These are phyloP conservation scores for Tribolium castaneum DNA, from an alignment of 1,140 invertebrate genomes.

Conservation along the genomic window DNA sequence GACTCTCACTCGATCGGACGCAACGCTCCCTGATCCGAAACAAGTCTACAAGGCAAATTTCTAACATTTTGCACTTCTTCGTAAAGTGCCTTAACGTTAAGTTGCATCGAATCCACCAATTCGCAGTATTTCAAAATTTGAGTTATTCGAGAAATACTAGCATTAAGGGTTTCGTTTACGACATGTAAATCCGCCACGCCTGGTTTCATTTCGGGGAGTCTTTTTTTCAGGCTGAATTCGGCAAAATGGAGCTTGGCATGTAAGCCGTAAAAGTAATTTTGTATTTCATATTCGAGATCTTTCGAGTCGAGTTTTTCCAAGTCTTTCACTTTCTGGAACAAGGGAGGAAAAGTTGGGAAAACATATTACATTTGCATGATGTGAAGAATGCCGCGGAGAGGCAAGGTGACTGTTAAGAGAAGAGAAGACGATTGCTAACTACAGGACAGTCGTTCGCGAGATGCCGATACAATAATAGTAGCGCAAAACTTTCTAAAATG, in stretches of 20 bases:
- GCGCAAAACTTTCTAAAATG: conserved; percentile 49
- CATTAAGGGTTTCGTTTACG: neutral
- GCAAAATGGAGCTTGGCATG: conserved; percentile 46
- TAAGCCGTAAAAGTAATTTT: conserved; percentile 46
- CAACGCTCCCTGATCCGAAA: conserved; percentile 44
- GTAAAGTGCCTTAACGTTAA: conserved; percentile 48
- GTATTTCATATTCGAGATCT: conserved; percentile 38
- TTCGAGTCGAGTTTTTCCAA: conserved; percentile 23
- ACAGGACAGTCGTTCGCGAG: conserved; percentile 46
- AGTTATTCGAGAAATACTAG: neutral
- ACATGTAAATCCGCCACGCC: neutral
- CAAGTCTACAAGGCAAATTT: conserved; percentile 42
- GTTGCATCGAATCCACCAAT: conserved; percentile 32
- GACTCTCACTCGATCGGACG: conserved; percentile 39
- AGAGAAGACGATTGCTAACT: conserved; percentile 25
- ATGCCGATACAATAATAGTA: conserved; percentile 49
- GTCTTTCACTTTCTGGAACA: conserved; percentile 43
- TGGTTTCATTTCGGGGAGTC: neutral
- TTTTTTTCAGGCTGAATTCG: conserved; percentile 44
- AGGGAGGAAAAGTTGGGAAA: neutral
- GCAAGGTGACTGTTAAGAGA: conserved; percentile 34
- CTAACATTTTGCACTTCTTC: conserved; percentile 39
- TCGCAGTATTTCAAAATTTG: conserved; percentile 8
- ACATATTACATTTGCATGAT: neutral
- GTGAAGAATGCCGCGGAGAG: conserved; percentile 25